Base-by-base conservation (phyloP, 2,113 vertebrate species). In the Brienomyrus longianalis region DNA sequence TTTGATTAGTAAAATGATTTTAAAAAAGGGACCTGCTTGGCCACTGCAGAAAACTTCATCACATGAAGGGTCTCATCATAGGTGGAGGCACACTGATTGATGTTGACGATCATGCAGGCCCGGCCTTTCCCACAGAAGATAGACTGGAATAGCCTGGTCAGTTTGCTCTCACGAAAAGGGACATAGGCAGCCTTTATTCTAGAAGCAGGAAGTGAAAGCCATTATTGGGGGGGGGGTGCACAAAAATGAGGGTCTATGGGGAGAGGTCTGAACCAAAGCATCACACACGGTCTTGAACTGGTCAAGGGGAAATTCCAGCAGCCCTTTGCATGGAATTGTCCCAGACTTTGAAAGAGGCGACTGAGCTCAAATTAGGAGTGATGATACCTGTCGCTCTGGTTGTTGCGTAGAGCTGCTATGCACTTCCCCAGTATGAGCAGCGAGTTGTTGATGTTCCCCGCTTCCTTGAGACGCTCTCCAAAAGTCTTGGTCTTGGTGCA, bases 381-480 rank as follows among this genome's bases (percentile, higher is more conserved):
- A 47, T 0, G 43, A 43, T 95, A 98, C 97, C 96, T 93, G 4
- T 96, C 95, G 10, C 94, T 94, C 93, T 97, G 96, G 92, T 95
- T 96, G 94, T 96, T 96, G 48, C 97, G 96, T 8, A 98, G 90
- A 1, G 96, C 97, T 43, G 94, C 96, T 91, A 98, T 97, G 91
- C 97, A 98, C 90, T 98, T 98, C 52, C 97, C 98, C 92, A 98
- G 95, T 87, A 97, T 98, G 86, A 98, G 96, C 90, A 98, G 95
- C 3, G 97, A 98, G 91, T 96, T 97, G 93, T 98, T 98, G 23
- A 98, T 98, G 91, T 97, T 98, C 4, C 96, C 97, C 0, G 97
- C 97, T 93, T 98, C 98, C 92, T 97, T 98, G 6, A 98, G 95
- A 87, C 97, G 93, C 19, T 98, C 97, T 52, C 97, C 97, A 89